phyloP scores from a whole-genome alignment of 2,113 vertebrate species.

The Microcebus jonahi region DNA sequence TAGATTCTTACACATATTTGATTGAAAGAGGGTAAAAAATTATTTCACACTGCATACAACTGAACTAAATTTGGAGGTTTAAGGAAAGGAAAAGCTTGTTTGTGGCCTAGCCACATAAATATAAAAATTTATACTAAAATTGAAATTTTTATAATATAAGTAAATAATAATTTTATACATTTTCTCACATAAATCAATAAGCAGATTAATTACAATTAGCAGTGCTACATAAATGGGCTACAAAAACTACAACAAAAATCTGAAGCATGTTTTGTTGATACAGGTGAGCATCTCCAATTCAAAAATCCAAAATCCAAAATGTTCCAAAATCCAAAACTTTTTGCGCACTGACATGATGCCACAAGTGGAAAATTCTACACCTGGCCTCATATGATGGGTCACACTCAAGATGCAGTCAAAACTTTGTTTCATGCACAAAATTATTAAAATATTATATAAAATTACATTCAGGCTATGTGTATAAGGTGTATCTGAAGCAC shows the following conservation, averaged over 20 bases:
- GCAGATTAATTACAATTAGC: not conserved
- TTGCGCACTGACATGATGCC: not conserved
- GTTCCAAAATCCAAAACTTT: not conserved
- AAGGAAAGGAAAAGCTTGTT: not conserved
- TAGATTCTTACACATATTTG: not conserved
- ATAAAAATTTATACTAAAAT: not conserved
- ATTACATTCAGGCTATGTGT: not conserved
- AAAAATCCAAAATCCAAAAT: not conserved
- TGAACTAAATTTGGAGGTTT: conserved; percentile 4
- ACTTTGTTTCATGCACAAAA: not conserved
- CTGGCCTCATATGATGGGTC: not conserved
- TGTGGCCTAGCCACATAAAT: not conserved
- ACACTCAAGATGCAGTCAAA: not conserved
- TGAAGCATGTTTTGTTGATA: not conserved
- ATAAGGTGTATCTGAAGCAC: not conserved
- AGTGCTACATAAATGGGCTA: not conserved
- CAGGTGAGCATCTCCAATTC: too few relatives aligned
- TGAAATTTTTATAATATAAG: not conserved
- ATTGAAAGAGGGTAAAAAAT: not conserved
- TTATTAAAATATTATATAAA: not conserved
- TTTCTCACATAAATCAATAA: not conserved
- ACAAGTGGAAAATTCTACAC: not conserved
- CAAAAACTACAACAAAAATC: not conserved
- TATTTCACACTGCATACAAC: not conserved
- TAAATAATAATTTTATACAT: not conserved